A percentile compares a stretch with the other conserved stretches of the same genome.
Evolutionary conservation across 2,797 vertebrate genomes (phyloP).

Genomic region (Selene dorsalis): DNA sequence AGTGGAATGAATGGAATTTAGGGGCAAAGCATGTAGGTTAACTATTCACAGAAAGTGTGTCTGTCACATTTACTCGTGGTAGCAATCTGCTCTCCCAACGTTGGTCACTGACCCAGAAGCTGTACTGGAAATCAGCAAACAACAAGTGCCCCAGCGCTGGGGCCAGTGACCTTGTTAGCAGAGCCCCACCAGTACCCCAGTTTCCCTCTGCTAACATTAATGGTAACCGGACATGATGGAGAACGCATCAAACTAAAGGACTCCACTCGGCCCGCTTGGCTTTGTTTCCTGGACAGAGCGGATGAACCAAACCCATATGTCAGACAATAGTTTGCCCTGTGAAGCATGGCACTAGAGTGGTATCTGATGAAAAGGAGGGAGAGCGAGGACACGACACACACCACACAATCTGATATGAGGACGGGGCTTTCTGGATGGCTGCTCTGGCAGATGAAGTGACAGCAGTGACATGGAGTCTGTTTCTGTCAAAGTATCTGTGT

Average conservation of each 20-base stretch:
- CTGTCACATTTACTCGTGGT: constrained; percentile 30
- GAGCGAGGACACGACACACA: constrained; percentile 22
- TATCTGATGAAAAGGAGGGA: constrained; percentile 70
- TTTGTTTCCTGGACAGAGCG: constrained; percentile 74
- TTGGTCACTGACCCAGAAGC: constrained; percentile 63
- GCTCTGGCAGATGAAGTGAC: constrained; percentile 80
- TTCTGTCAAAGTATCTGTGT: constrained; percentile 50
- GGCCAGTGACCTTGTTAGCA: constrained; percentile 66
- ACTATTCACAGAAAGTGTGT: constrained; percentile 47
- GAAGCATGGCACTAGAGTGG: constrained; percentile 76
- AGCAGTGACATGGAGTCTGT: constrained; percentile 70
- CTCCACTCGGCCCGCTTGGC: constrained; percentile 72
- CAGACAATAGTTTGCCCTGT: constrained; percentile 79
- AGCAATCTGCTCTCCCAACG: constrained; percentile 31
- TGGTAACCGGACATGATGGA: constrained; percentile 67
- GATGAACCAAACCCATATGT: constrained; percentile 82
- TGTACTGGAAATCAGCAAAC: constrained; percentile 35
- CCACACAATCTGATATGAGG: constrained; percentile 74
- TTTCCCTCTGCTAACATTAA: constrained; percentile 64
- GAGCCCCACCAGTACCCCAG: constrained; percentile 61
- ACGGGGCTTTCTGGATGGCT: constrained; percentile 79
- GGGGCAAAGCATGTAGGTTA: constrained; percentile 9
- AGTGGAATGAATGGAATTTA: not conserved
- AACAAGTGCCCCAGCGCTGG: constrained; percentile 56
- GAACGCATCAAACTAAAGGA: constrained; percentile 65